phyloP scores from a whole-genome alignment of 2,888 invertebrate genomes.

The Shargacucullia verbasci region DNA sequence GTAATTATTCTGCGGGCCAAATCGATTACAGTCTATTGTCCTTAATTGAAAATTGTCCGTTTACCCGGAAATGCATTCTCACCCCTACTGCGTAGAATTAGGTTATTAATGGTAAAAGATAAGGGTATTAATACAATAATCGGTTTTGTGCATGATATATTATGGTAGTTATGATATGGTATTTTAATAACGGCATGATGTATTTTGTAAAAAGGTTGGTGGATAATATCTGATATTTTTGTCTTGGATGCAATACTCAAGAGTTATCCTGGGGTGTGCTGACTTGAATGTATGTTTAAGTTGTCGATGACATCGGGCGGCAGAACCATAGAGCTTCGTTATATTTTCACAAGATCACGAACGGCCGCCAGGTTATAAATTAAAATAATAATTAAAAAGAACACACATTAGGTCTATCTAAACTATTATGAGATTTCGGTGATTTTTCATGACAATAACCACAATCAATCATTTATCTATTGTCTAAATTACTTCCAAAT shows the following conservation, averaged over 20 bases:
- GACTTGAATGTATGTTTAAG: background rate
- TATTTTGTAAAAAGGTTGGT: too few relatives aligned
- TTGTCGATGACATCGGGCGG: too few relatives aligned
- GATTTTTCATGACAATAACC: too few relatives aligned
- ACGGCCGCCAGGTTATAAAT: too few relatives aligned
- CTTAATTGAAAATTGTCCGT: constrained; percentile 55
- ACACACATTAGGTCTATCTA: too few relatives aligned
- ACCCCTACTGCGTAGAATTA: constrained; percentile 42
- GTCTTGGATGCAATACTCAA: too few relatives aligned
- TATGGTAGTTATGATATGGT: background rate
- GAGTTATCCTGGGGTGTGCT: too few relatives aligned
- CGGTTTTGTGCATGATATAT: constrained; percentile 7
- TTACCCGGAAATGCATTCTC: constrained; percentile 54
- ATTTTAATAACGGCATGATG: background rate
- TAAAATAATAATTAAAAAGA: too few relatives aligned
- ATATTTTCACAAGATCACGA: too few relatives aligned
- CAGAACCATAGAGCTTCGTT: too few relatives aligned
- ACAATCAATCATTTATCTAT: constrained; percentile 35
- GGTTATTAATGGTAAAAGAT: constrained; percentile 36
- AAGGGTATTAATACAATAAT: constrained; percentile 36
- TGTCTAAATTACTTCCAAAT: constrained; percentile 44
- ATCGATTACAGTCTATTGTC: constrained; percentile 58
- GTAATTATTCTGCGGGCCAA: constrained; percentile 53
- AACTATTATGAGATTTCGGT: too few relatives aligned
- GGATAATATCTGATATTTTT: too few relatives aligned